A percentile compares a stretch with the other conserved stretches of the same genome.
Conservation (phyloP, 30 jellyfish, hydroid and myxozoan genomes). For the Aurelia sp. region DNA sequence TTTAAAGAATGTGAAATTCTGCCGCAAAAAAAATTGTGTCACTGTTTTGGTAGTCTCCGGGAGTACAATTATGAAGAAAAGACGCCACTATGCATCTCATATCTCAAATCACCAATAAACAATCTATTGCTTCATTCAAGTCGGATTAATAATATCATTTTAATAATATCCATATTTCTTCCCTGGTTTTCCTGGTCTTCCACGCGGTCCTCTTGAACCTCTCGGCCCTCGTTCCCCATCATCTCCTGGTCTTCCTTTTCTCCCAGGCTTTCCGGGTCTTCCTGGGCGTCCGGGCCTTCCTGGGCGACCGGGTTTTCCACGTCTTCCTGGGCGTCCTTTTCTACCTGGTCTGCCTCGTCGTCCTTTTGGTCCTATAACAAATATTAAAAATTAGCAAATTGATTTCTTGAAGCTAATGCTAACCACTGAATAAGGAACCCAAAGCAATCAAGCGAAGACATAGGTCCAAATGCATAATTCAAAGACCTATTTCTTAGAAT, state of each 20-base stretch:
- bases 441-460: no score
- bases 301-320: conserved; percentile 8
- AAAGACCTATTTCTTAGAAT: no score
- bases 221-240: not conserved
- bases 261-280: conserved; percentile 16
- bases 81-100: no score
- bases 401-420: not conserved
- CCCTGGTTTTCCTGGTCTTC: conserved; percentile 4
- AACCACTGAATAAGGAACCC: not conserved
- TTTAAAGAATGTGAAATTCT: no score
- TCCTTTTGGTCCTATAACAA: not conserved
- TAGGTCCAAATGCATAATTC: no score
- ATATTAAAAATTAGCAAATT: not conserved
- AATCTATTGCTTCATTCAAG: no score
- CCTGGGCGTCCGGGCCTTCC: conserved; percentile 8
- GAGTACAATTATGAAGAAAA: no score
- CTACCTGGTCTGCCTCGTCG: conserved; percentile 51
- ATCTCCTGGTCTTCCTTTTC: not conserved
- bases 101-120: no score
- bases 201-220: conserved; percentile 1
- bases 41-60: no score
- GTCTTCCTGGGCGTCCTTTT: conserved; percentile 27
- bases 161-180: not conserved
- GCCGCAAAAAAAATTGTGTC: no score
- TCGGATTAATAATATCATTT: no score